phyloP scores from a whole-genome alignment of 2,113 vertebrate species.

The Atlantisia rogersi region DNA sequence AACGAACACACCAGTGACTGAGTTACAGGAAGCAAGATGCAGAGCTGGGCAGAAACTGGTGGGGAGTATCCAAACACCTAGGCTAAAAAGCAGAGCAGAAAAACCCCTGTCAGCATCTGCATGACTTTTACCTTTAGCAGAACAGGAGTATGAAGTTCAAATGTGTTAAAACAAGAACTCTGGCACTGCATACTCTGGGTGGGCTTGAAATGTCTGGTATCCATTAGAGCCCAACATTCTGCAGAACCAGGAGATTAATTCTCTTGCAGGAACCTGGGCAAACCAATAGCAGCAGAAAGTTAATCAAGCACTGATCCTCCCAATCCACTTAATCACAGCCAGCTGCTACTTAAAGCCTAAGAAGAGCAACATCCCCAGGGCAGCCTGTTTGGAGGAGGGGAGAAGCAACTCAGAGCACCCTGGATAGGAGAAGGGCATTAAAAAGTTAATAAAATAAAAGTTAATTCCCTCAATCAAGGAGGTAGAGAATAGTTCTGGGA shows the following conservation, averaged over 20 bases:
- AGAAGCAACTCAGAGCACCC: constrained; percentile 20
- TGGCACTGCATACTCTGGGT: constrained; percentile 66
- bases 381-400: constrained; percentile 44
- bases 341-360: constrained; percentile 78
- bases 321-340: constrained; percentile 81
- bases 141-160: rapidly evolving
- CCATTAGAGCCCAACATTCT: constrained; percentile 80
- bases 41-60: background rate
- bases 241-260: constrained; percentile 79
- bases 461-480: constrained; percentile 76
- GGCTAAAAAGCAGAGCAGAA: background rate
- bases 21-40: rapidly evolving
- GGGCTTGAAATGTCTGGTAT: constrained; percentile 74
- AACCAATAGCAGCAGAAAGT: constrained; percentile 80
- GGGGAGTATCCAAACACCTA: rapidly evolving
- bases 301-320: constrained; percentile 82
- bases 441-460: constrained; percentile 84
- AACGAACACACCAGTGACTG: rapidly evolving
- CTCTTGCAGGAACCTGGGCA: constrained; percentile 79
- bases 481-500: constrained; percentile 61
- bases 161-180: background rate
- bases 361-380: constrained; percentile 70
- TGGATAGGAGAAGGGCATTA: constrained; percentile 74
- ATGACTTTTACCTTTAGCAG: background rate
- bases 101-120: background rate